Evolutionary conservation across 1,140 invertebrate species (phyloP).

Genomic region (Drosophila navojoa): DNA sequence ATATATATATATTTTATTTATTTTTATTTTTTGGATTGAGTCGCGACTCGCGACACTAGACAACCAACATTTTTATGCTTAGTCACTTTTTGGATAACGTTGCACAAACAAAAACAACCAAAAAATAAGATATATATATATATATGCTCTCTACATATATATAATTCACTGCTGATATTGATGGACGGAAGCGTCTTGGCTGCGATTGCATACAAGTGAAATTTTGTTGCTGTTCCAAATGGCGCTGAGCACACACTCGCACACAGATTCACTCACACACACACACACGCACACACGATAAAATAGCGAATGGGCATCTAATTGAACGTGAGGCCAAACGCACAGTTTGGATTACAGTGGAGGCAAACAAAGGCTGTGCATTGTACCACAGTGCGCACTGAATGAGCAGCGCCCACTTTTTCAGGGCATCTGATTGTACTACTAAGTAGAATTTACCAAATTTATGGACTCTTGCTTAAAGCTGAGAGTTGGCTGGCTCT

Average conservation of each 20-base stretch:
- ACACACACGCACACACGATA: neutral
- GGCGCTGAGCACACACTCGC: neutral
- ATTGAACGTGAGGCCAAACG: constrained; percentile 51
- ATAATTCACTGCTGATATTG: constrained; percentile 31
- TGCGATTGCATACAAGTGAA: constrained; percentile 38
- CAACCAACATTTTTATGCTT: constrained; percentile 13
- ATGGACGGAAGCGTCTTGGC: constrained; percentile 30
- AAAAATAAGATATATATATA: constrained; percentile 1
- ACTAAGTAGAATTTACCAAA: constrained; percentile 8
- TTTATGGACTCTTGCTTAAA: neutral
- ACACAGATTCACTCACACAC: no score
- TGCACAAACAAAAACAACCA: constrained; percentile 17
- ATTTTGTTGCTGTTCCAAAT: constrained; percentile 48
- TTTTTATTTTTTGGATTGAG: constrained; percentile 9
- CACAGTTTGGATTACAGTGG: constrained; percentile 31
- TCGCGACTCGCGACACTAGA: constrained; percentile 4
- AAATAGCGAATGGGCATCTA: constrained; percentile 29
- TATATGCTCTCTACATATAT: neutral
- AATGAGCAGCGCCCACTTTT: neutral
- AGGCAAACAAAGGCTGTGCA: constrained; percentile 33
- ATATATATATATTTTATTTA: neutral
- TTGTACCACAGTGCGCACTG: constrained; percentile 10
- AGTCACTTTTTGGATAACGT: constrained; percentile 23
- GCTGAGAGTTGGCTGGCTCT: neutral
- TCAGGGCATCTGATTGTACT: neutral